phyloP scores from a whole-genome alignment of 92 coral and sea anemone genomes.

The Zoanthus solanderi region DNA sequence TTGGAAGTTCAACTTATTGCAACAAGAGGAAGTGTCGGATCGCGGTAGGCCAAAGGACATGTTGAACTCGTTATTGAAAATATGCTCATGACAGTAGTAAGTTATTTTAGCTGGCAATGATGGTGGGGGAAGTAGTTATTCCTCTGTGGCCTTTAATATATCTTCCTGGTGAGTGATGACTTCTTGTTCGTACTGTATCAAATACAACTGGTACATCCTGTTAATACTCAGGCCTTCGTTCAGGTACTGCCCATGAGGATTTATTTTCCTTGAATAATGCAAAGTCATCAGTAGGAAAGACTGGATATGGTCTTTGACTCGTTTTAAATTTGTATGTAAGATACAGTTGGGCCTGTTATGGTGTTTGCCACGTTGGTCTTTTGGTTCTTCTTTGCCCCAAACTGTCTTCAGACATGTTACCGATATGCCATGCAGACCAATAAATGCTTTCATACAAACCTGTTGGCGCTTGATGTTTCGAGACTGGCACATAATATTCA shows the following conservation, averaged over 20 bases:
- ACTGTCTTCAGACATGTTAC: neutral
- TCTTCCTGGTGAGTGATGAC: constrained; percentile 10
- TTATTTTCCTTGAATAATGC: constrained; percentile 19
- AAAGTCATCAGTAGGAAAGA: constrained; percentile 37
- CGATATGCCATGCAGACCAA: constrained; percentile 7
- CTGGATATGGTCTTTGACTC: constrained; percentile 25
- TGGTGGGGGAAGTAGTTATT: constrained; percentile 10
- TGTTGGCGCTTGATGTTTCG: neutral
- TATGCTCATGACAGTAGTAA: neutral
- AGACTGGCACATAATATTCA: too few species aligned
- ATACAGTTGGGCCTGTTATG: constrained; percentile 11
- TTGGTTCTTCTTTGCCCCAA: constrained; percentile 23
- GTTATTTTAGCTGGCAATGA: constrained; percentile 2
- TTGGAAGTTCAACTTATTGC: constrained; percentile 21
- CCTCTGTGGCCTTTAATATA: neutral
- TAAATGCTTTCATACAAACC: constrained; percentile 38
- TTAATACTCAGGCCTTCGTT: constrained; percentile 12
- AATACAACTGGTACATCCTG: constrained; percentile 29
- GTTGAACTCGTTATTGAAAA: constrained; percentile 35
- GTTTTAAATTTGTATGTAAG: neutral
- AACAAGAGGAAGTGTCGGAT: constrained; percentile 41
- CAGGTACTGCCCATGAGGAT: constrained; percentile 18
- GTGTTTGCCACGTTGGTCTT: constrained; percentile 20
- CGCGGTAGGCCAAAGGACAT: constrained; percentile 50
- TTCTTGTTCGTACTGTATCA: constrained; percentile 19